phyloP scores from a whole-genome alignment of 1,140 invertebrate species.

The Anadara kagoshimensis region DNA sequence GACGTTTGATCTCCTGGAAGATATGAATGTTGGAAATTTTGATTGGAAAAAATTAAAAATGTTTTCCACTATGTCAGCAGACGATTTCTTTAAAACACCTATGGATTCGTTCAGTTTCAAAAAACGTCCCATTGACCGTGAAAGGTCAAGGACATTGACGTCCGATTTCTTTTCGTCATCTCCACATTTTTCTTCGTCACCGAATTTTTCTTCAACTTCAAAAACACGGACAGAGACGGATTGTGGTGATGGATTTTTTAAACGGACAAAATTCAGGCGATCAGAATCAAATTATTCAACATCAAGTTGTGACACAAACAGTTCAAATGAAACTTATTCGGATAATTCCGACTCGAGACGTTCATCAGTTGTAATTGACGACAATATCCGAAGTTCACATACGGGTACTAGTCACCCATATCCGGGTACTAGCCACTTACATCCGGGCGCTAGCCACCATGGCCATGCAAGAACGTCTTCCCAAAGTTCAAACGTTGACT shows the following conservation, averaged over 20 bases:
- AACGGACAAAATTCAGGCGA: slow-evolving; percentile 20
- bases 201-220: slow-evolving; percentile 5
- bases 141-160: slow-evolving; percentile 1
- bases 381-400: slow-evolving; percentile 24
- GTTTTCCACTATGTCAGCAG: slow-evolving; percentile 28
- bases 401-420: slow-evolving; percentile 15
- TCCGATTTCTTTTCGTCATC: slow-evolving; percentile 19
- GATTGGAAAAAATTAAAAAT: slow-evolving; percentile 36
- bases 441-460: background rate
- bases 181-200: slow-evolving; percentile 22
- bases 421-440: slow-evolving; percentile 2
- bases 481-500: slow-evolving; percentile 17
- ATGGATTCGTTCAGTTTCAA: background rate
- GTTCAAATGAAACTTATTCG: slow-evolving; percentile 36
- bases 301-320: slow-evolving; percentile 36
- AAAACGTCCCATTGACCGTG: background rate
- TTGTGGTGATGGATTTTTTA: slow-evolving; percentile 29
- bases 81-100: slow-evolving; percentile 13
- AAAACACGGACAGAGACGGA: slow-evolving; percentile 16
- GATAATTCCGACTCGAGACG: slow-evolving; percentile 10
- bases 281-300: slow-evolving; percentile 42
- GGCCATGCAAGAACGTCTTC: slow-evolving; percentile 21
- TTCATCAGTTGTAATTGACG: slow-evolving; percentile 4
- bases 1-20: slow-evolving; percentile 38
- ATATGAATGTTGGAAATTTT: slow-evolving; percentile 34